phyloP scores from a whole-genome alignment of 2,888 invertebrate genomes.

The Drosophila pullipes region DNA sequence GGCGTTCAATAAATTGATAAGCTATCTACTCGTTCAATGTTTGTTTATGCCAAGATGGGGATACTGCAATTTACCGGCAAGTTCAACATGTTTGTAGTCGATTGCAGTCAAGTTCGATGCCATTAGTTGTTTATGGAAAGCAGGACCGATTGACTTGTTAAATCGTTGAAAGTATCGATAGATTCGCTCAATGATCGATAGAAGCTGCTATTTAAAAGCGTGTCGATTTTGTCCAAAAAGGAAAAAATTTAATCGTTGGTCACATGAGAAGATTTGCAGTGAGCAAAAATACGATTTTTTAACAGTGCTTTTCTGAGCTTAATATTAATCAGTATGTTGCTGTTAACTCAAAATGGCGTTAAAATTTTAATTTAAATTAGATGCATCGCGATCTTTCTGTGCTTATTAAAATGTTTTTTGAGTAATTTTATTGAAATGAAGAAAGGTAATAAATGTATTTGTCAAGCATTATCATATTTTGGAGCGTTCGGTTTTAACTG shows the following conservation, averaged over 20 bases:
- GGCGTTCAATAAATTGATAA: constrained; percentile 43
- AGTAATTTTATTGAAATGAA: constrained; percentile 3
- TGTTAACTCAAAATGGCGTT: background rate
- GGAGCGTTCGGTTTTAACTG: constrained; percentile 76
- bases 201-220: background rate
- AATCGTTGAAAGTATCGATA: background rate
- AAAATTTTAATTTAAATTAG: constrained; percentile 1
- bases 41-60: constrained; percentile 19
- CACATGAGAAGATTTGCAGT: background rate
- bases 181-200: background rate
- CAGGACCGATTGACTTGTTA: background rate
- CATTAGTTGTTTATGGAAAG: background rate
- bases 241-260: background rate
- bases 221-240: background rate
- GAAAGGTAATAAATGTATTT: background rate
- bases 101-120: background rate
- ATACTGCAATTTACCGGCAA: background rate
- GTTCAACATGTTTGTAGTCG: background rate
- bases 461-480: constrained; percentile 74
- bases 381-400: background rate
- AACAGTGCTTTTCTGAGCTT: constrained; percentile 27
- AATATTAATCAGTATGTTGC: background rate
- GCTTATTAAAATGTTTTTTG: background rate
- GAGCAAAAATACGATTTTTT: background rate
- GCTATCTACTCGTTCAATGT: constrained; percentile 19